Evolutionary conservation across 2,113 vertebrate genomes (phyloP), one percentile per base, ranked within the genome.

Genomic region (Peromyscus leucopus): DNA sequence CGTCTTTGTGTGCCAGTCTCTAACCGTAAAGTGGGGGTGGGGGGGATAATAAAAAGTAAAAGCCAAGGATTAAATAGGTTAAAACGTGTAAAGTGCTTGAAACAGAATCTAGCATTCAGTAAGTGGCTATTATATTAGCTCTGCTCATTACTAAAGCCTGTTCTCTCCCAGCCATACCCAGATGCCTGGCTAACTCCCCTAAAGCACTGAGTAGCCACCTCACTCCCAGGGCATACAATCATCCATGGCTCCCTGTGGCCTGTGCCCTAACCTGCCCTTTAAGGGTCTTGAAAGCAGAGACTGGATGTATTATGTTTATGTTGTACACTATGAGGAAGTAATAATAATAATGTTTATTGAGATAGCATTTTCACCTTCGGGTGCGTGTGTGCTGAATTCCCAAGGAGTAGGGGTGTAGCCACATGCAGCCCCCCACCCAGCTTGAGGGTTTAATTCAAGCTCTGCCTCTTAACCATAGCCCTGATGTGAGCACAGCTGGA

Each of bases 211-310:
- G 28, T 24, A 28, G 55, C 19, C n/a, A 57, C 72, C 65, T 71
- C 16, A 61, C 42, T 69, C 55, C n/a, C 8, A 10, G 63, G 48
- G 85, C 76, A 48, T 83, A 28, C 16, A 61, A 19, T 31, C 74
- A 48, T 12, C 39, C 17, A 0, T 39, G 55, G 39, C 65, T 94
- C 67, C 78, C 88, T 2, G 15, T 21, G 15, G 72, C 39, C 69
- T 71, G 0, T n/a, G 4, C 80, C 79, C 39, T 93, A 61, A 78
- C 78, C 51, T 95, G 31, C 46, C n/a, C 71, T 92, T 48, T 72
- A 90, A 79, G 15, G 59, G n/a, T 42, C 39, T 94, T 72, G 51
- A 82, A 91, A 78, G 46, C 51, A 88, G 90, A 76, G 82, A 74
- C 42, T 36, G 13, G 15, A 36, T 67, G 26, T 59, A 42, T 55